These are phyloP conservation scores for Megamerina dolium DNA, from an alignment of 2,888 invertebrate genomes.

Conservation along the genomic window DNA sequence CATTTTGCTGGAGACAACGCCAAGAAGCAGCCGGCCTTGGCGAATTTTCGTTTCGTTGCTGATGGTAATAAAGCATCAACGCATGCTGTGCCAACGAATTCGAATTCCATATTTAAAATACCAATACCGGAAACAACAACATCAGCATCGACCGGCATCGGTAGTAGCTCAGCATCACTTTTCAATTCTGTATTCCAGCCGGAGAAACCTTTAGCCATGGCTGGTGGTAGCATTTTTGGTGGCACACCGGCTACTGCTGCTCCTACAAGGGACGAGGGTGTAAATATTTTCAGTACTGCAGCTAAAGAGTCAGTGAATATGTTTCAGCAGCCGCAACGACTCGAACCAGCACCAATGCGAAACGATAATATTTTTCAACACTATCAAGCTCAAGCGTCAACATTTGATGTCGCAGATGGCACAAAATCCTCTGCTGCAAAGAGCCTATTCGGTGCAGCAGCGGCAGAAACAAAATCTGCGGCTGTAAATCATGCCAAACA, in stretches of 20 bases:
- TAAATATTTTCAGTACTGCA: constrained; percentile 19
- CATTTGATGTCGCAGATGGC: too few relatives aligned
- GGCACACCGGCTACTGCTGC: not conserved
- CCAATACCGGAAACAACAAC: not conserved
- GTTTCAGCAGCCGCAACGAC: constrained; percentile 15
- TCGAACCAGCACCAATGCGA: constrained; percentile 3
- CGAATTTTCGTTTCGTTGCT: constrained; percentile 5
- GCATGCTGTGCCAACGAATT: not conserved
- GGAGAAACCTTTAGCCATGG: not conserved
- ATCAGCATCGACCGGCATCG: too few relatives aligned
- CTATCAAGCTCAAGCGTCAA: constrained; percentile 17
- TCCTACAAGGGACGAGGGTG: not conserved
- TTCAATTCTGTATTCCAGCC: constrained; percentile 8
- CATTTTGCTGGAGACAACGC: not conserved
- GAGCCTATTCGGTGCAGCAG: not conserved
- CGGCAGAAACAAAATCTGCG: not conserved
- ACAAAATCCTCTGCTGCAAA: not conserved
- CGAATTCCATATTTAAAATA: not conserved
- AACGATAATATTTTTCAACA: constrained; percentile 24
- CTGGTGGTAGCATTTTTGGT: constrained; percentile 11
- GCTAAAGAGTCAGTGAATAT: constrained; percentile 18
- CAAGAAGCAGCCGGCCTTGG: not conserved
- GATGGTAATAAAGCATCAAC: constrained; percentile 5
- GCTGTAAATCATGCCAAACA: not conserved
- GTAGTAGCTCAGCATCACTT: constrained; percentile 9